Evolutionary conservation across 2,888 invertebrate species (phyloP), one percentile per base, ranked within the genome.

Genomic region (Epirrita christyi): DNA sequence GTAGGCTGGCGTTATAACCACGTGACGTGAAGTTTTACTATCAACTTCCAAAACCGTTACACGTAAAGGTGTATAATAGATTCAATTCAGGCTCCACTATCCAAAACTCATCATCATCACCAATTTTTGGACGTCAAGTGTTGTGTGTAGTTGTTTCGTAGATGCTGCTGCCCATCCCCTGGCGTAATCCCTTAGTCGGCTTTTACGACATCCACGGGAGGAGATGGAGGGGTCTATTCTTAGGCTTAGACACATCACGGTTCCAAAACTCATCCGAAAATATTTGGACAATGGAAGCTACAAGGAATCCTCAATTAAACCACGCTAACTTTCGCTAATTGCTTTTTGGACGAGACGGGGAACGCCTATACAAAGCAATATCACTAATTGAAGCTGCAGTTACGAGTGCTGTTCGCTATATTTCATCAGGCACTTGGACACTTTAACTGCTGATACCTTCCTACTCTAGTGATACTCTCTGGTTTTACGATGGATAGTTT

Each of bases 381-480:
- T 36, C 15, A 36, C 42, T 50, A 36, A 57, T 58, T 48, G 48
- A 41, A 56, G 45, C 34, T 15, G 40, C 45, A 32, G 50, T 42
- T 37, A 59, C 42, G 47, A 40, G 47, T 49, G 40, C 50, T 66
- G 64, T 64, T 59, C 15, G 38, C 42, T 43, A 11, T 58, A 56
- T 59, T 64, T 60, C 21, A 62, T 53, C 60, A 65, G 68, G 68
- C 52, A 60, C 55, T 56, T 42, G 10, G 40, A 55, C 40, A 50
- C 36, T 52, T 44, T 41, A 21, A 48, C 27, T n/a, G 48, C 47
- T 46, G 29, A 46, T 21, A 4, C 21, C n/a, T n/a, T n/a, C n/a
- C 21, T 21, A 21, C 21, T 21, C 21, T 21, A 8, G 15, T 14
- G 6, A 29, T 14, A 41, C 6, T 28, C 1, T 44, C 29, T 15